phyloP scores from a whole-genome alignment of 2,888 invertebrate genomes.

The Xestia sexstrigata region DNA sequence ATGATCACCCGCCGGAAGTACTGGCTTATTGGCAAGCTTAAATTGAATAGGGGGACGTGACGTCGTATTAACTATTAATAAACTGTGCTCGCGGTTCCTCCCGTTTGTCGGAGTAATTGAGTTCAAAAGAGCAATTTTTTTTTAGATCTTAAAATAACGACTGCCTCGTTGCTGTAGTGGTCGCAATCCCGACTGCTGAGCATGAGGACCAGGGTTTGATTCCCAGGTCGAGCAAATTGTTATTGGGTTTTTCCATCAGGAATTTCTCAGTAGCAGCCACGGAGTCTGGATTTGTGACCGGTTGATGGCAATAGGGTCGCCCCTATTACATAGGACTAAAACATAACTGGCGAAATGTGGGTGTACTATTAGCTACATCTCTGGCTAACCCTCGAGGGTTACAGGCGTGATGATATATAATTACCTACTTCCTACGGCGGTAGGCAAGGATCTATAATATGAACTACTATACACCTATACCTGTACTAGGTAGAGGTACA shows the following conservation, averaged over 20 bases:
- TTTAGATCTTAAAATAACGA: neutral
- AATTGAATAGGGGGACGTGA: conserved; percentile 9
- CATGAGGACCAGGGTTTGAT: neutral
- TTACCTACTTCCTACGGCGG: too few species aligned
- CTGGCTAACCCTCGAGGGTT: neutral
- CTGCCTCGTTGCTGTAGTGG: neutral
- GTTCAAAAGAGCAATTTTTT: neutral
- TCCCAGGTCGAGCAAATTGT: neutral
- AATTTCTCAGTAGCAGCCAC: neutral
- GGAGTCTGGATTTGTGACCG: neutral
- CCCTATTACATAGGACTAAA: neutral
- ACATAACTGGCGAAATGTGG: neutral
- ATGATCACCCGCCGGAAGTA: conserved; percentile 49
- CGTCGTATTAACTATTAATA: conserved; percentile 3
- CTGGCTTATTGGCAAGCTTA: conserved; percentile 31
- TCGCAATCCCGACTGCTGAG: neutral
- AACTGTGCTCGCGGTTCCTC: neutral
- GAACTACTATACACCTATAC: neutral
- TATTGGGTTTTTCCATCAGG: neutral
- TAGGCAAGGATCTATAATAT: neutral
- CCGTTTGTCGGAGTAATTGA: neutral
- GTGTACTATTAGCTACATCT: neutral
- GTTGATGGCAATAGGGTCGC: neutral
- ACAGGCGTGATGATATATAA: neutral
- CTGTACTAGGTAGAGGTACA: too few species aligned